phyloP scores from a whole-genome alignment of 2,797 vertebrate genomes.

The Tinamus major region DNA sequence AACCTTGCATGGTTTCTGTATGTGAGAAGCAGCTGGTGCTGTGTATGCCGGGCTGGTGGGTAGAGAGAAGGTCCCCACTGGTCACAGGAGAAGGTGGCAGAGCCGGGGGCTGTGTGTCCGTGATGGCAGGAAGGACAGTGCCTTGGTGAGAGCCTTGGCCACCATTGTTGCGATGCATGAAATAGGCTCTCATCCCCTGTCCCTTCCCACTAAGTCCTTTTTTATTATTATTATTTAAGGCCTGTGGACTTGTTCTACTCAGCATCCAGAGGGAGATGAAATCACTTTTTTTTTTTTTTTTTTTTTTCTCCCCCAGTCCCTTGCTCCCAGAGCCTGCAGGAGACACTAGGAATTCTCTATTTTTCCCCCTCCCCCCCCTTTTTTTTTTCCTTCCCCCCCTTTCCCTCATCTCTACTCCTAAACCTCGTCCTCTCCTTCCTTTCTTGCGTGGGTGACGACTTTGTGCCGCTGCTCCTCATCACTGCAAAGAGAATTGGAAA shows the following conservation, averaged over 20 bases:
- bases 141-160: neutral
- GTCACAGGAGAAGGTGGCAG: neutral
- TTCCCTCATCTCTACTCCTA: neutral
- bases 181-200: neutral
- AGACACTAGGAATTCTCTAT: neutral
- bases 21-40: neutral
- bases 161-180: neutral
- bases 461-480: neutral
- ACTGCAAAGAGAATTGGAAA: neutral
- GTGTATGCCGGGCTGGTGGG: neutral
- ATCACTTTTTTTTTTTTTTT: neutral
- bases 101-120: neutral
- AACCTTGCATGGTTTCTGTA: neutral
- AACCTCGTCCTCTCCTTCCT: neutral
- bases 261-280: neutral
- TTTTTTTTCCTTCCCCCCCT: neutral
- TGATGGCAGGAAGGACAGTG: neutral
- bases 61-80: neutral
- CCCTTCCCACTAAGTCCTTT: neutral
- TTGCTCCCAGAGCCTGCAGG: neutral
- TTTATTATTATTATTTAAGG: neutral
- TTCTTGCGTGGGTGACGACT: neutral
- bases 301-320: neutral
- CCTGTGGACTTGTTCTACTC: fast-evolving
- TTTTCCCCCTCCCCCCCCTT: neutral